Percentiles rank a stretch among this genome's conserved stretches.
Evolutionary conservation across 2,888 invertebrate genomes (phyloP).

Genomic region (Euzetes globulus): DNA sequence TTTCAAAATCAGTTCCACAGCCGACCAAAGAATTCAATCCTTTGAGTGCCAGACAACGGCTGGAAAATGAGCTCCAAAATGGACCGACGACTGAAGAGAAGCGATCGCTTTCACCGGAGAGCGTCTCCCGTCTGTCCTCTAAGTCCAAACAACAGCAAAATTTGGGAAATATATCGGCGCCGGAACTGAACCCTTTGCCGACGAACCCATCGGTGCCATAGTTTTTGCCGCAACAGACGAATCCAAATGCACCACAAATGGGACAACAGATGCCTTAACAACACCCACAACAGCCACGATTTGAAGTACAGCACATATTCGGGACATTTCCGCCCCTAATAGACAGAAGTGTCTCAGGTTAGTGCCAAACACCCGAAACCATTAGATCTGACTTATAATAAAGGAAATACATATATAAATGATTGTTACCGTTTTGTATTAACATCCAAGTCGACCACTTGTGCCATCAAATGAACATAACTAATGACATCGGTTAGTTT

Average conservation of each 20-base stretch:
- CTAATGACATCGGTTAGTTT: too few relatives aligned
- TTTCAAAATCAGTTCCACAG: conserved; percentile 2
- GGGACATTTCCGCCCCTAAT: conserved; percentile 28
- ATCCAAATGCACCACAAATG: conserved; percentile 4
- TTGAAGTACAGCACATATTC: conserved; percentile 31
- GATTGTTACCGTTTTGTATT: too few relatives aligned
- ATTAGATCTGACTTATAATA: too few relatives aligned
- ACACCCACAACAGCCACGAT: conserved; percentile 19
- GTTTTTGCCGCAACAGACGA: neutral
- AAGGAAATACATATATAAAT: too few relatives aligned
- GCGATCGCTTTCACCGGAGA: conserved; percentile 38
- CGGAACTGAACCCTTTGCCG: neutral
- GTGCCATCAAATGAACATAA: too few relatives aligned
- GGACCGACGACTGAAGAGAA: conserved; percentile 33
- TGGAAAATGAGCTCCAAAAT: conserved; percentile 33
- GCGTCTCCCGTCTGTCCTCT: conserved; percentile 39
- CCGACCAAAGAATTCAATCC: conserved; percentile 42
- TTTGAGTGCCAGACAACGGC: conserved; percentile 35
- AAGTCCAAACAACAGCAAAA: conserved; percentile 38
- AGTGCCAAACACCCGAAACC: too few relatives aligned
- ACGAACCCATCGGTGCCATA: neutral
- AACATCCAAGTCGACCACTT: too few relatives aligned
- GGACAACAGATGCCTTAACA: neutral
- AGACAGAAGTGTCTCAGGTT: too few relatives aligned
- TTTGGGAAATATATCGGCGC: conserved; percentile 8